These are phyloP conservation scores for Myripristis murdjan DNA, from an alignment of 2,797 vertebrate species.

Conservation along the genomic window DNA sequence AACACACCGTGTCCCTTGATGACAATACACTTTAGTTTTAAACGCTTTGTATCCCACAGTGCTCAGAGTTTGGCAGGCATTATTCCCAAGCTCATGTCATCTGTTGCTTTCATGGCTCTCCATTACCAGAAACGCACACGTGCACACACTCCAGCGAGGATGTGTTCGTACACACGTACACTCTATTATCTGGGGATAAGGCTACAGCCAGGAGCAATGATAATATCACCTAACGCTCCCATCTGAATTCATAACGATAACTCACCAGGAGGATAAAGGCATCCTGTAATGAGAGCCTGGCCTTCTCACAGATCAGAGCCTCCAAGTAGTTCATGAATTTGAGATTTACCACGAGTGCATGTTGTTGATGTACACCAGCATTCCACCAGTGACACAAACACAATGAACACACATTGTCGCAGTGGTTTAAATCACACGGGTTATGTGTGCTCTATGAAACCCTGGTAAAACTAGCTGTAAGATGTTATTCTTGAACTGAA, in stretches of 20 bases:
- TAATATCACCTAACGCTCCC: constrained; percentile 33
- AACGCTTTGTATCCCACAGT: background rate
- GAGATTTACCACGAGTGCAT: background rate
- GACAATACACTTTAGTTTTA: background rate
- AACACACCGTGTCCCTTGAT: background rate
- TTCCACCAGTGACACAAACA: constrained; percentile 16
- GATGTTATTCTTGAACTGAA: too few relatives aligned
- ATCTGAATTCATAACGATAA: constrained; percentile 32
- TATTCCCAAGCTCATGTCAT: constrained; percentile 11
- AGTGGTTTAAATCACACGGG: too few relatives aligned
- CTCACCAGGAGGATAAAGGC: constrained; percentile 18
- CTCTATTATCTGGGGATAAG: constrained; percentile 13
- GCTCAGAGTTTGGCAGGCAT: constrained; percentile 17
- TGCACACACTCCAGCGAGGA: background rate
- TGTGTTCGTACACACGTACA: background rate
- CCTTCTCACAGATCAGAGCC: background rate
- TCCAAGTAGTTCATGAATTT: constrained; percentile 15
- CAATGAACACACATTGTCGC: background rate
- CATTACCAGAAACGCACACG: background rate
- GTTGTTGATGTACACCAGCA: constrained; percentile 12
- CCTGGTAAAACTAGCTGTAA: too few relatives aligned
- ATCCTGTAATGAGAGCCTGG: background rate
- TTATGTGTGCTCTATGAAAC: too few relatives aligned
- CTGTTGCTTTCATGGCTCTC: constrained; percentile 8
- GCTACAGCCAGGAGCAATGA: constrained; percentile 24